These are phyloP conservation scores for Epinephelus fuscoguttatus DNA, from an alignment of 2,113 vertebrate species.

Conservation along the genomic window DNA sequence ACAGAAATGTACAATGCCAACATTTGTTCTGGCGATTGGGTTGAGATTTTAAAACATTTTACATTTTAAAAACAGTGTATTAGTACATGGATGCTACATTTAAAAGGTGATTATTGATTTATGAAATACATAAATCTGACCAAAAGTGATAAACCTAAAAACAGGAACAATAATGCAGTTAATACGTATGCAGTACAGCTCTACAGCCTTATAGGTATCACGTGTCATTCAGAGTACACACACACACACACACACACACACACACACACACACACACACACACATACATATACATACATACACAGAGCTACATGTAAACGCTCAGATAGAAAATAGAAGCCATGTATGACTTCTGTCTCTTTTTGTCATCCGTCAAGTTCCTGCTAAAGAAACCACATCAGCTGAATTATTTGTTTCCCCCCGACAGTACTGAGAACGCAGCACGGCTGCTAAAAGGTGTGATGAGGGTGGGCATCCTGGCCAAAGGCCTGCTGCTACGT, in stretches of 20 bases:
- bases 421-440: constrained; percentile 64
- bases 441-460: constrained; percentile 87
- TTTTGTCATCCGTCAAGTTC: background rate
- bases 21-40: no score
- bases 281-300: no score
- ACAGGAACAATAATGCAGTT: background rate
- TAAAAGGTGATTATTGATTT: no score
- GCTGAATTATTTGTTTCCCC: background rate
- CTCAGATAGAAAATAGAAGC: background rate
- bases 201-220: background rate
- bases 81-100: background rate
- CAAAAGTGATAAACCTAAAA: no score
- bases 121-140: no score
- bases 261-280: background rate
- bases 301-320: background rate
- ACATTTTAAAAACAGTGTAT: no score
- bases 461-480: constrained; percentile 88
- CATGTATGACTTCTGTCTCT: background rate
- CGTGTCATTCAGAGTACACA: background rate
- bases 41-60: no score
- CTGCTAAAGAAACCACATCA: background rate
- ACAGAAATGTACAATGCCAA: no score
- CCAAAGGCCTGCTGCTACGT: constrained; percentile 88
- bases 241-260: background rate
- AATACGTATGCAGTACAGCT: background rate